Evolutionary conservation across 2,113 vertebrate genomes (phyloP), one percentile per base, ranked within the genome.

Genomic region (Meleagris gallopavo): DNA sequence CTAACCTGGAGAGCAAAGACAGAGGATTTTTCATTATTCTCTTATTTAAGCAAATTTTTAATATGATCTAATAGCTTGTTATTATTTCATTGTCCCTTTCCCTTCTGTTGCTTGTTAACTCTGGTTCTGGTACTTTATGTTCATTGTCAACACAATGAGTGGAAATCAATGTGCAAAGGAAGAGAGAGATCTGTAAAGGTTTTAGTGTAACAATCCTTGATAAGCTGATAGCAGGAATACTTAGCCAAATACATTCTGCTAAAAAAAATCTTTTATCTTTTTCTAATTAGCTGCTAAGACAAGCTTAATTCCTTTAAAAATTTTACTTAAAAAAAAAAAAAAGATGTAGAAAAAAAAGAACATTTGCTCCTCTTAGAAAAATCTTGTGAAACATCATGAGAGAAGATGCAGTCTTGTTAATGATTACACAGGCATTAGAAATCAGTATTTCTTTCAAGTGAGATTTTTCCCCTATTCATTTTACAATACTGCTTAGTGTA

Each of bases 1-100:
- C 11, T 61, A 84, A 81, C 7, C 4, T 36, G 6, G 7, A 2
- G 2, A 69, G 14, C 6, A 1, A 1, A 72, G 12, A 32, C 2
- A 40, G 32, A 50, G 17, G 25, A 11, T 21, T 93, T 50, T 24
- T 50, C 48, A 50, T 50, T 83, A 25, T 67, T 67, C 75, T 50
- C 13, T 83, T 2, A 22, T 54, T 76, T 76, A 54, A 79, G 3
- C 17, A 12, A 5, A 34, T 58, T 9, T 38, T 61, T 34, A 16
- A 5, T 83, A 9, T 62, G 30, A 52, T 88, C 16, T 79, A 30
- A 36, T 29, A 55, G 6, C 2, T 6, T 34, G 2, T 48, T 75
- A 20, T 17, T 86, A 13, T 19, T 88, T 57, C 40, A 29, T 58
- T 34, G 54, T 25, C 5, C 7, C 19, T 4, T 62, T 83, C 13